A percentile compares a stretch with the other conserved stretches of the same genome.
Evolutionary conservation across 2,888 invertebrate species (phyloP).

Genomic region (Caenorhabditis panamensis): DNA sequence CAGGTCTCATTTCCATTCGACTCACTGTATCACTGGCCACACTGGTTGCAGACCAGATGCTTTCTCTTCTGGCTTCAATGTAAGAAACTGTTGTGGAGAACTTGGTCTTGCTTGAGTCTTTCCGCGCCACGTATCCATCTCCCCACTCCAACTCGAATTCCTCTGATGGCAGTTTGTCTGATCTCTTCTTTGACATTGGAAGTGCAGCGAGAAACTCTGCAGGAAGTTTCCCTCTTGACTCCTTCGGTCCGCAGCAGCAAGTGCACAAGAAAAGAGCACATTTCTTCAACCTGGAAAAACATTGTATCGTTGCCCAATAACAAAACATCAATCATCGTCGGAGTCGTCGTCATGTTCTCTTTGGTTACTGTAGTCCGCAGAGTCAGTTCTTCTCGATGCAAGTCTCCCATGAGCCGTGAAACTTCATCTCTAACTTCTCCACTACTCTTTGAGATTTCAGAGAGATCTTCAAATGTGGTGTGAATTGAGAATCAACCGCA

Average conservation of each 20-base stretch:
- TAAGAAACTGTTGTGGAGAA: constrained; percentile 73
- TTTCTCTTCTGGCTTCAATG: constrained; percentile 70
- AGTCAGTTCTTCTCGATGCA: constrained; percentile 36
- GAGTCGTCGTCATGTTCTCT: constrained; percentile 27
- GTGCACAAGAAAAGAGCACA: constrained; percentile 77
- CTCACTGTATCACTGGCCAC: constrained; percentile 58
- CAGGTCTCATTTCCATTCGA: too few species aligned
- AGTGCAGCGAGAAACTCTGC: constrained; percentile 65
- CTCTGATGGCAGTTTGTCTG: constrained; percentile 54
- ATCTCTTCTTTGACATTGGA: constrained; percentile 64
- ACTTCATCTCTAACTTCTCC: constrained; percentile 28
- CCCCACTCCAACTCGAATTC: constrained; percentile 72
- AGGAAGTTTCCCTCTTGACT: constrained; percentile 73
- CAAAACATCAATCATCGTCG: constrained; percentile 21
- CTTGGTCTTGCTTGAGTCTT: constrained; percentile 72
- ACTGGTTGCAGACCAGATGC: constrained; percentile 67
- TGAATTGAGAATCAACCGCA: constrained; percentile 35
- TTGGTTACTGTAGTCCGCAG: constrained; percentile 43
- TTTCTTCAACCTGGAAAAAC: constrained; percentile 45
- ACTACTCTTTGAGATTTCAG: constrained; percentile 12
- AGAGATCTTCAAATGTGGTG: constrained; percentile 30
- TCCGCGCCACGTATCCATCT: constrained; percentile 72
- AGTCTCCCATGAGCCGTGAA: constrained; percentile 38
- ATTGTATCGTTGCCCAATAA: constrained; percentile 36
- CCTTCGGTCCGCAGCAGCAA: constrained; percentile 79